These are phyloP conservation scores for Temnothorax longispinosus DNA, from an alignment of 1,140 invertebrate genomes.

Conservation along the genomic window DNA sequence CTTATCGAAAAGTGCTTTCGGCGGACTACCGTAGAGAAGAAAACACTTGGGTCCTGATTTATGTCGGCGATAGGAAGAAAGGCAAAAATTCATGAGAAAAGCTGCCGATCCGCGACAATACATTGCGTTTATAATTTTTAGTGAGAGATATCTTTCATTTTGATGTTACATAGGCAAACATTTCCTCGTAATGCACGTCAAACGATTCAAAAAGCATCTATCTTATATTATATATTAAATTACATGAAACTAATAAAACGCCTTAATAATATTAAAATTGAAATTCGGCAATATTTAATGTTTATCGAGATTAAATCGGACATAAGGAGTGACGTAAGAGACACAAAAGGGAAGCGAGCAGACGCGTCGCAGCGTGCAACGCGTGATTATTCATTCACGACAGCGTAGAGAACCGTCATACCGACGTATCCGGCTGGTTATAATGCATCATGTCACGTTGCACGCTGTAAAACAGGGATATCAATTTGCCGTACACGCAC, in stretches of 20 bases:
- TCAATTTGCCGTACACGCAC: constrained; percentile 64
- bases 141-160: neutral
- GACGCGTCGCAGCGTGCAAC: neutral
- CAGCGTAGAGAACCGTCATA: constrained; percentile 57
- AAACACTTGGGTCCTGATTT: constrained; percentile 24
- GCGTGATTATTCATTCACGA: constrained; percentile 75
- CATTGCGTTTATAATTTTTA: neutral
- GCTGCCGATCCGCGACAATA: too few relatives aligned
- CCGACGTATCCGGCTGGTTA: constrained; percentile 71
- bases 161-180: neutral
- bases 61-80: neutral
- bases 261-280: neutral
- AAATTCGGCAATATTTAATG: neutral
- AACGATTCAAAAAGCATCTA: neutral
- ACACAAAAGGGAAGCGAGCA: constrained; percentile 11
- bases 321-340: constrained; percentile 1
- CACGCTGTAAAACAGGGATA: constrained; percentile 67
- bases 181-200: neutral
- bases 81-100: neutral
- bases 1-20: constrained; percentile 17
- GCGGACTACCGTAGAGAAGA: neutral
- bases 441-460: constrained; percentile 71
- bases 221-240: neutral
- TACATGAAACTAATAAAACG: neutral
- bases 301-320: constrained; percentile 2